Evolutionary conservation across 2,888 invertebrate species (phyloP).

Genomic region (Monopis laevigella): DNA sequence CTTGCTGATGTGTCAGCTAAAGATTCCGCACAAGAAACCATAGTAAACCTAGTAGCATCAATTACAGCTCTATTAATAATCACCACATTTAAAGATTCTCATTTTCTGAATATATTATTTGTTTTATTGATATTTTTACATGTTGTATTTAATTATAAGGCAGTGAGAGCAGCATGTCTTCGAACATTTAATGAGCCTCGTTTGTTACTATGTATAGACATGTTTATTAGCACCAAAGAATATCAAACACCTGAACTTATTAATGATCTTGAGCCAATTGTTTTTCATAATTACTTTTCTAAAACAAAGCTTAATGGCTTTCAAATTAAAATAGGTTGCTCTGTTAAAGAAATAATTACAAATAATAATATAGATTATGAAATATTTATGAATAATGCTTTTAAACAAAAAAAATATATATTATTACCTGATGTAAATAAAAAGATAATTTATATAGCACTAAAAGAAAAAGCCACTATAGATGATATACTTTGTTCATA

Average conservation of each 20-base stretch:
- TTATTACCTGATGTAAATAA: conserved; percentile 54
- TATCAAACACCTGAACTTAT: conserved; percentile 71
- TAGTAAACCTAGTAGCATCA: conserved; percentile 90
- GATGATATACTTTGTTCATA: conserved; percentile 73
- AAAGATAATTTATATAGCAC: conserved; percentile 61
- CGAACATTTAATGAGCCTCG: conserved; percentile 84
- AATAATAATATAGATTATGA: too few relatives aligned
- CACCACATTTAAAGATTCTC: conserved; percentile 71
- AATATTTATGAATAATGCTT: too few relatives aligned
- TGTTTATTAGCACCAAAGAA: conserved; percentile 70
- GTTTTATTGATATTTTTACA: conserved; percentile 79
- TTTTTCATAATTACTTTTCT: conserved; percentile 36
- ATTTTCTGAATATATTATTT: conserved; percentile 69
- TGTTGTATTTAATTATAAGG: conserved; percentile 86
- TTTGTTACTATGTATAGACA: conserved; percentile 73
- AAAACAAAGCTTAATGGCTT: conserved; percentile 70
- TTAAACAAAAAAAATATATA: conserved; percentile 60
- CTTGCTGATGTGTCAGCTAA: conserved; percentile 94
- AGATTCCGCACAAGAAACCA: conserved; percentile 96
- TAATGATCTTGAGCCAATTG: conserved; percentile 73
- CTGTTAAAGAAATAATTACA: conserved; percentile 45
- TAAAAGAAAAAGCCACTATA: conserved; percentile 58
- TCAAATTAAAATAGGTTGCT: conserved; percentile 67
- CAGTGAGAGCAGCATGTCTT: conserved; percentile 83
- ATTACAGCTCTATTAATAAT: conserved; percentile 80